Percentiles rank a stretch among this genome's conserved stretches.
These are phyloP conservation scores for Ectropis crepuscularia DNA, from an alignment of 2,888 invertebrate species.

Conservation along the genomic window DNA sequence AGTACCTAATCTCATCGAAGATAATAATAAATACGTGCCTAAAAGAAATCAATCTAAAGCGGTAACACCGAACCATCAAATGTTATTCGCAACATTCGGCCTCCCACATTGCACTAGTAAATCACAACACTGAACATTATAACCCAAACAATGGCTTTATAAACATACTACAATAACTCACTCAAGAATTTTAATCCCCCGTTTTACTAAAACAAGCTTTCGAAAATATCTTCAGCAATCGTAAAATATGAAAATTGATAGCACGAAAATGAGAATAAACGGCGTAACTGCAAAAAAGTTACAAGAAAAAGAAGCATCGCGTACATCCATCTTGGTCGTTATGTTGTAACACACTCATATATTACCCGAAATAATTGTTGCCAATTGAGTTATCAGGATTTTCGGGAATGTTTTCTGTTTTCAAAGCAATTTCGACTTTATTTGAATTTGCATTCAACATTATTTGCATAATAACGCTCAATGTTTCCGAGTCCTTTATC, in stretches of 20 bases:
- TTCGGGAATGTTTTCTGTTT: conserved; percentile 38
- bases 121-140: conserved; percentile 31
- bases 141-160: conserved; percentile 36
- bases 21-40: neutral
- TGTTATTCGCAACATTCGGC: conserved; percentile 26
- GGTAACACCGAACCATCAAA: conserved; percentile 14
- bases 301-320: conserved; percentile 47
- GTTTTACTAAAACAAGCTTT: conserved; percentile 27
- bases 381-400: conserved; percentile 72
- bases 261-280: conserved; percentile 20
- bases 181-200: conserved; percentile 28
- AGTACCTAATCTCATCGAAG: too few relatives aligned
- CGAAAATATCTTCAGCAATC: conserved; percentile 26
- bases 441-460: conserved; percentile 37
- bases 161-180: conserved; percentile 28
- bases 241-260: conserved; percentile 33
- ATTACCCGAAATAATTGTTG: conserved; percentile 62
- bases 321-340: conserved; percentile 63
- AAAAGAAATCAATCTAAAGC: neutral
- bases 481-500: conserved; percentile 53
- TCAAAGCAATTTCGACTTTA: conserved; percentile 50
- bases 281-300: conserved; percentile 25
- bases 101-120: conserved; percentile 36
- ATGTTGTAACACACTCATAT: conserved; percentile 62
- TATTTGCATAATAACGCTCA: conserved; percentile 44